Conservation (phyloP, 2,888 invertebrate species). For the Ryuthela nishihirai region DNA sequence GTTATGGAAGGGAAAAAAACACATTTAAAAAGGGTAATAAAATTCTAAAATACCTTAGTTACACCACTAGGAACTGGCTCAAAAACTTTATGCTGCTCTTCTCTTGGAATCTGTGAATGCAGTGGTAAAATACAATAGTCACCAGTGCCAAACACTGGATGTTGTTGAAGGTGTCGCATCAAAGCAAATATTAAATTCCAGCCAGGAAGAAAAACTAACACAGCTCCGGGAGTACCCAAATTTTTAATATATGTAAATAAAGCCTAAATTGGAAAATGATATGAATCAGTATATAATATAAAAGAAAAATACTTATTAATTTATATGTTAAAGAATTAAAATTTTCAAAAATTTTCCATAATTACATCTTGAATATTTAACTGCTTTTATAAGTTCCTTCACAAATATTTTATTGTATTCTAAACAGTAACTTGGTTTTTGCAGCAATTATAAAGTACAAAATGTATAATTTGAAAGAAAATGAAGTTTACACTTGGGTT, state of each 20-base stretch:
- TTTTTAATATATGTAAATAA: constrained; percentile 58
- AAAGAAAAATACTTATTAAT: too few relatives aligned
- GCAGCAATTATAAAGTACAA: too few relatives aligned
- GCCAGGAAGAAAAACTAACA: constrained; percentile 90
- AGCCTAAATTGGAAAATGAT: constrained; percentile 53
- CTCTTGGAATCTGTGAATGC: constrained; percentile 95
- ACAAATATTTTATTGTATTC: too few relatives aligned
- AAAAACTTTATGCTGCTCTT: constrained; percentile 86
- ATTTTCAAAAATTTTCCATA: not conserved
- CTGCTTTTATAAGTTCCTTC: too few relatives aligned
- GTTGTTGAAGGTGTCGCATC: constrained; percentile 75
- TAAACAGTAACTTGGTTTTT: too few relatives aligned
- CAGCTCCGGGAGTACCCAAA: constrained; percentile 69
- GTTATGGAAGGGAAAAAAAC: too few relatives aligned
- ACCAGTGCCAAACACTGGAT: constrained; percentile 64
- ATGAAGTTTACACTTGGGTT: too few relatives aligned
- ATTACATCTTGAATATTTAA: too few relatives aligned
- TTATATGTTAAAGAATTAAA: not conserved
- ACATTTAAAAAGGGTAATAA: not conserved
- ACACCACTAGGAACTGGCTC: constrained; percentile 75
- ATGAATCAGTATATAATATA: too few relatives aligned
- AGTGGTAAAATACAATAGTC: constrained; percentile 79
- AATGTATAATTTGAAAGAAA: too few relatives aligned
- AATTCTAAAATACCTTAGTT: constrained; percentile 64
- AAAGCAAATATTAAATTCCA: constrained; percentile 95